Percentiles rank a stretch among this genome's conserved stretches.
Evolutionary conservation across 2,113 vertebrate genomes (phyloP).

Genomic region (Tinamus guttatus): DNA sequence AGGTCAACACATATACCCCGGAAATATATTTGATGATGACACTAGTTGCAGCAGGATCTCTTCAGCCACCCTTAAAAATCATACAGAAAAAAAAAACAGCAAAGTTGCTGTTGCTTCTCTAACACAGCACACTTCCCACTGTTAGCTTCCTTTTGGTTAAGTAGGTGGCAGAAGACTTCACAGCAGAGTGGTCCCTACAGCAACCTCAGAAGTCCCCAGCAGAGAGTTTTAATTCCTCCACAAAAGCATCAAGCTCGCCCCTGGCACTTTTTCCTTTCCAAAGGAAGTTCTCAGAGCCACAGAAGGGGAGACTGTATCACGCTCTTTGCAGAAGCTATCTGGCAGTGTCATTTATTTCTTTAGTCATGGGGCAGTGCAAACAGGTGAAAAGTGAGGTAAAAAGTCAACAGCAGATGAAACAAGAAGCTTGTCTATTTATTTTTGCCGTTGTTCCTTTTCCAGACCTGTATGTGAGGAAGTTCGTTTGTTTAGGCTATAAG

Average conservation of each 20-base stretch:
- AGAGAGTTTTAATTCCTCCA: not conserved
- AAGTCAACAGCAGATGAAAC: not conserved
- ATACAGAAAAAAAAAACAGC: not conserved
- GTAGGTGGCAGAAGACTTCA: not conserved
- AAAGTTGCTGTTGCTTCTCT: not conserved
- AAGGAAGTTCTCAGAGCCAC: not conserved
- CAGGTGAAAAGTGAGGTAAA: not conserved
- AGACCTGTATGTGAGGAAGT: accelerated
- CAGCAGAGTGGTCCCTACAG: not conserved
- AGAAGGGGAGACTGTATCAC: not conserved
- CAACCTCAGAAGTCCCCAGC: not conserved
- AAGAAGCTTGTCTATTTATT: not conserved
- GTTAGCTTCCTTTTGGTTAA: not conserved
- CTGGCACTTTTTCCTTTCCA: not conserved
- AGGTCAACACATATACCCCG: accelerated
- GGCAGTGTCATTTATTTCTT: not conserved
- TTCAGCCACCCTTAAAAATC: not conserved
- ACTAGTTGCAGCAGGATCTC: slow-evolving; percentile 11
- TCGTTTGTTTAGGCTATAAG: not conserved
- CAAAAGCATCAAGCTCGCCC: not conserved
- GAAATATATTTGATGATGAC: not conserved
- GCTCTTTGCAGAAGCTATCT: not conserved
- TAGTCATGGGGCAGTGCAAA: not conserved
- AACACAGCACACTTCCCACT: not conserved
- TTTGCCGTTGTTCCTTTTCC: not conserved